A percentile compares a stretch with the other conserved stretches of the same genome.
Conservation (phyloP, 1,140 invertebrate genomes). For the Meloidogyne hapla region DNA sequence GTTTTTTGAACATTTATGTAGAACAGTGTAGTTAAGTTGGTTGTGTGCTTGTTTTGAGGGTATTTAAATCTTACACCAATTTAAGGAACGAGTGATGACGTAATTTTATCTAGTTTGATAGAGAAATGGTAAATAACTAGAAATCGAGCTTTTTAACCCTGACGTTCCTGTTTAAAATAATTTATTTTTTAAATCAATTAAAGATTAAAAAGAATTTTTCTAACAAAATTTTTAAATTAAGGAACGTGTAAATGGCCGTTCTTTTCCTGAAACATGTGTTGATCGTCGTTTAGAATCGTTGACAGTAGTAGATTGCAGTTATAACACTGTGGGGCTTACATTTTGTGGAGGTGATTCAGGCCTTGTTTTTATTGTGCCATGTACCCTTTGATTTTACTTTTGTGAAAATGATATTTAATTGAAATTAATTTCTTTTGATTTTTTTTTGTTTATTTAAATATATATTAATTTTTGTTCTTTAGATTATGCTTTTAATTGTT, state of each 20-base stretch:
- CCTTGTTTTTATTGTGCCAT: constrained; percentile 24
- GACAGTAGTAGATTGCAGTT: constrained; percentile 14
- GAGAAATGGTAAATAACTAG: neutral
- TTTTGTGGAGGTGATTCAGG: constrained; percentile 27
- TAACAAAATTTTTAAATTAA: constrained; percentile 1
- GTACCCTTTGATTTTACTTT: constrained; percentile 24
- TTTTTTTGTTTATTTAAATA: neutral
- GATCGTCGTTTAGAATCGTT: constrained; percentile 20
- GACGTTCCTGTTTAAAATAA: constrained; percentile 5
- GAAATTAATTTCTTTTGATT: neutral
- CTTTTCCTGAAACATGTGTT: constrained; percentile 14
- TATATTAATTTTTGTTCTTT: neutral
- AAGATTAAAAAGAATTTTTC: neutral
- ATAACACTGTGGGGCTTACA: neutral
- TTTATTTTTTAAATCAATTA: no score
- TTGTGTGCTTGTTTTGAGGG: neutral
- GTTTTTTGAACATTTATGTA: no score
- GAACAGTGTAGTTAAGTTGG: neutral
- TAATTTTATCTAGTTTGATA: neutral
- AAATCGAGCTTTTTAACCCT: constrained; percentile 15
- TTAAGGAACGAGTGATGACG: neutral
- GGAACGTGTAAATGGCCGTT: constrained; percentile 17
- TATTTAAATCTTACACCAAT: no score
- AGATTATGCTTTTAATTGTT: no score
- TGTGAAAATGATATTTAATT: neutral